Evolutionary conservation across 2,888 invertebrate species (phyloP), one percentile per base, ranked within the genome.

Genomic region (Trissoscelio sp.): DNA sequence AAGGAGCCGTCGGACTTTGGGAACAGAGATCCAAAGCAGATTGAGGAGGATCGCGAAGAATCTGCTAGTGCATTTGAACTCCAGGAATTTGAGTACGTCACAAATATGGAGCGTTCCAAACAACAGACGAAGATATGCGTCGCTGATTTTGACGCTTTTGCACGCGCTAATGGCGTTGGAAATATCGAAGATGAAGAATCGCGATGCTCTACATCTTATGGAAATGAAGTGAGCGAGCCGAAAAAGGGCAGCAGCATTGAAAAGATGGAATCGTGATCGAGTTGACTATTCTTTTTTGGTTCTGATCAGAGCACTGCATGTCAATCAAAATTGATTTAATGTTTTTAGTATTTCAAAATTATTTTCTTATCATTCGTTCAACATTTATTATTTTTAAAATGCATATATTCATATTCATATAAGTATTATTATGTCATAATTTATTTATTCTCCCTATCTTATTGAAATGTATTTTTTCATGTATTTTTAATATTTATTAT

Each of bases 31-130:
- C 20, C 51, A 12, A 24, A 73, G 16, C 69, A 72, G 22, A 81
- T 83, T 3, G 73, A 79, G 22, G 86, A 85, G 79, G 87, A 79
- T 7, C 70, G 64, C 6, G 82, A 82, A 31, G 82, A 82, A 20
- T 82, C 82, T 7, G 82, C 82, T 3, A 75, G 82, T 18, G 82
- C 82, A 7, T 82, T 79, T 18, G 82, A 82, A 37, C 72, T 82
- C 0, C 70, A 75, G 55, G 82, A 82, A 28, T 12, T 82, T 1
- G 72, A 82, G 11, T 82, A 70, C 6, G 14, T 82, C 0, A 28
- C 78, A 2, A 57, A 6, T 5, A 67, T 74, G 51, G 57, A 74
- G n/a, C 57, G 57, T 2, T 28, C 51, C 0, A 60, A 12, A n/a
- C 55, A 67, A 11, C 62, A 74, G 11, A 44, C 53, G 0, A 67